phyloP scores from a whole-genome alignment of 1,140 invertebrate genomes.

The Phymorhynchus buccinoides region DNA sequence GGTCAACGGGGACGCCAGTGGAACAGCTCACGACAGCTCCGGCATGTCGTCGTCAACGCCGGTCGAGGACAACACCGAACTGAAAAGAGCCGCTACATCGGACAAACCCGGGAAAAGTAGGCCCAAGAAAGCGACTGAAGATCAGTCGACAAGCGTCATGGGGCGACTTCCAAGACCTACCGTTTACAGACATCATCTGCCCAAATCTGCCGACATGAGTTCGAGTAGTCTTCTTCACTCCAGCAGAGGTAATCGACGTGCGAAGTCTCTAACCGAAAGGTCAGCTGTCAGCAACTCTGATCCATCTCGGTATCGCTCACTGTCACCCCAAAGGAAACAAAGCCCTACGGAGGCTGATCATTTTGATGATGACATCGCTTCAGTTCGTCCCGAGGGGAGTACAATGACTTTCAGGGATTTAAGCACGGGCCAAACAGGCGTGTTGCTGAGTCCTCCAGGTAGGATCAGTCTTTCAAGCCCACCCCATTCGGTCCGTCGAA shows the following conservation, averaged over 20 bases:
- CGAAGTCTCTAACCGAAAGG: neutral
- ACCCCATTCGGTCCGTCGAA: neutral
- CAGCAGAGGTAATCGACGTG: neutral
- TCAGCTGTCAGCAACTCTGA: neutral
- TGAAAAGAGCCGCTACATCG: neutral
- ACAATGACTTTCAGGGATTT: neutral
- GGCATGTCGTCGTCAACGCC: neutral
- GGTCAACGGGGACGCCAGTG: neutral
- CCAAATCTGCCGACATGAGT: neutral
- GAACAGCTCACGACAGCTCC: neutral
- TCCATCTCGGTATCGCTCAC: conserved; percentile 5
- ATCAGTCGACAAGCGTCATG: neutral
- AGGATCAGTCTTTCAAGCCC: neutral
- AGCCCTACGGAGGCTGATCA: neutral
- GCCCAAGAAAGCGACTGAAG: neutral
- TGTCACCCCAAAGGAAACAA: neutral
- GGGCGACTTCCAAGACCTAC: conserved; percentile 15
- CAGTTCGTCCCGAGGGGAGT: neutral
- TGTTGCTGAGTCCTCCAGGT: neutral
- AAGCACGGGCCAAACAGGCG: neutral
- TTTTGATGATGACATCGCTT: neutral
- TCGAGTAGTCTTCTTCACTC: neutral
- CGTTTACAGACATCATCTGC: neutral
- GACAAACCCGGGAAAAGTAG: neutral
- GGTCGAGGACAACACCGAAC: conserved; percentile 11